Base-by-base conservation (phyloP, 2,888 invertebrate species). In the Heliconius ethilla region DNA sequence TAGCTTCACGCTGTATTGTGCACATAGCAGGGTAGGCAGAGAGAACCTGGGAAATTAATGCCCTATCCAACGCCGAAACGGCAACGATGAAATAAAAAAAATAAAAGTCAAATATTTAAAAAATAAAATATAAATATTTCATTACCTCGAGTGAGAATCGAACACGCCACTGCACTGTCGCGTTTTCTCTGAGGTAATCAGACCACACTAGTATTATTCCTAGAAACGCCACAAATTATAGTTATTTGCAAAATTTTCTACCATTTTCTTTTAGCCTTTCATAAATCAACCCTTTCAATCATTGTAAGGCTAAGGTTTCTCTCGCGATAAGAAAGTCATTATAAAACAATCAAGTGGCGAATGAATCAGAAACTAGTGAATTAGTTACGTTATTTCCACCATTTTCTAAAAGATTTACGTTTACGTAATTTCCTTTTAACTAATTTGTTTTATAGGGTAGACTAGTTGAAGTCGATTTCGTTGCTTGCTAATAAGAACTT, bases 251-350 rank as follows among this genome's bases (percentile, higher is more conserved):
- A 70, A 51, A 51, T 55, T 29, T 55, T 72, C 13, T 29, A 27
- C 51, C 11, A 18, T 29, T 51, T 51, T 59, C n/a, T 73, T 33
- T 37, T 73, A 62, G 29, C 55, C 37, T 72, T 62, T 70, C 66
- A 72, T 72, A 65, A 70, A 59, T 37, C 37, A 63, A 65, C 51
- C 25, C n/a, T 66, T 75, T 79, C 79, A 79, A 77, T 77, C 77
- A 76, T 65, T 80, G 70, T 65, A 75, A 63, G 45, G 74, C 78
- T 63, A 63, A 27, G 22, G 73, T 78, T 78, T 76, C 69, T 73
- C 66, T 55, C n/a, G 63, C 75, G 79, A 76, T 79, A 76, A 78
- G 73, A 79, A 75, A 78, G 73, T 70, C 79, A 76, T 79, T 79
- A 78, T 78, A 78, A 73, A 79, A 79, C 78, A 79, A 79, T 79